These are phyloP conservation scores for Phoxinus phoxinus DNA, from an alignment of 2,113 vertebrate genomes.

Conservation along the genomic window DNA sequence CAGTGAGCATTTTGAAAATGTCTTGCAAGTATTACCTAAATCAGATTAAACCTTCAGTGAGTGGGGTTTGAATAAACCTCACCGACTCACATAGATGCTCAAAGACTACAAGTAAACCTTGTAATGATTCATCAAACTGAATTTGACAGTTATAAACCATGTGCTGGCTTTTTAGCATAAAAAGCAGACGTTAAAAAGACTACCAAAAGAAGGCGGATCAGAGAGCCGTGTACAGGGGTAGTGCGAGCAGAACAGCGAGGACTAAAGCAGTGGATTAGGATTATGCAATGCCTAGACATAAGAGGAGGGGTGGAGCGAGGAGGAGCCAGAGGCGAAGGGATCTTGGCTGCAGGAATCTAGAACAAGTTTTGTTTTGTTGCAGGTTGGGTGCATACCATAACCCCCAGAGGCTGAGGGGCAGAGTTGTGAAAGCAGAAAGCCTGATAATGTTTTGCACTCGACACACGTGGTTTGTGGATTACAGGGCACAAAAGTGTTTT, in stretches of 20 bases:
- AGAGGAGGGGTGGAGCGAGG: neutral
- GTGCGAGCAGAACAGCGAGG: neutral
- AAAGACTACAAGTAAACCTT: neutral
- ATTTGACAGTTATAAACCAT: neutral
- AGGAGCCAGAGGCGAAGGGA: neutral
- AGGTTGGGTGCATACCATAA: conserved; percentile 15
- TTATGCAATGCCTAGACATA: conserved; percentile 44
- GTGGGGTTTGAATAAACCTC: neutral
- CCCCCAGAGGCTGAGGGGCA: conserved; percentile 11
- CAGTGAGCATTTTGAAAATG: neutral
- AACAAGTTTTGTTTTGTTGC: conserved; percentile 42
- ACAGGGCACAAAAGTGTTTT: conserved; percentile 45
- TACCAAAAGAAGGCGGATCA: neutral
- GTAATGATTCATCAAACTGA: neutral
- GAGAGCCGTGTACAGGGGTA: neutral
- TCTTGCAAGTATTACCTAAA: neutral
- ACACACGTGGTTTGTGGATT: conserved; percentile 49
- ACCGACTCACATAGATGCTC: neutral
- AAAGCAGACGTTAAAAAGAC: neutral
- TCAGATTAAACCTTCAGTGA: conserved; percentile 19
- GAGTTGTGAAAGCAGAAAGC: conserved; percentile 30
- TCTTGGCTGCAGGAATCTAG: conserved; percentile 11
- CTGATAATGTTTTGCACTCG: conserved; percentile 45
- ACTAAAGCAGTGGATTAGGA: conserved; percentile 43
- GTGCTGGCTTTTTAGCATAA: neutral